A percentile compares a stretch with the other conserved stretches of the same genome.
phyloP scores from a whole-genome alignment of 2,797 vertebrate genomes.

The Monodelphis domestica region DNA sequence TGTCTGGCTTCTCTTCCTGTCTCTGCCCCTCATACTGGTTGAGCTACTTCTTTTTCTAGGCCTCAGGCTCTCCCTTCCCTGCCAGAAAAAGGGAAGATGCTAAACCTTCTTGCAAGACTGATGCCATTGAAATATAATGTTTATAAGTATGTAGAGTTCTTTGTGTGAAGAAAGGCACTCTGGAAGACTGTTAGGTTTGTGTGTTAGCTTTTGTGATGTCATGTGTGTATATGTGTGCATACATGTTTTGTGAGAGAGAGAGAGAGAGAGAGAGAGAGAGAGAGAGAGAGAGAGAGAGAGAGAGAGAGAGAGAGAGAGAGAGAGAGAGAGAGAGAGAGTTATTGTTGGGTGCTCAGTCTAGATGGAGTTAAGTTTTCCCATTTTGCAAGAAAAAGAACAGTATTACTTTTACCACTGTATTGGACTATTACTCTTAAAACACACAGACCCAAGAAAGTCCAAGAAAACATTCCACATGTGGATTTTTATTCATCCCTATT shows the following conservation, averaged over 20 bases:
- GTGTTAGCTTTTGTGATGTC: constrained; percentile 40
- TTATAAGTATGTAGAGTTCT: constrained; percentile 16
- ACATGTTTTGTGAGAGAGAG: background rate
- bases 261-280: background rate
- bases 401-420: background rate
- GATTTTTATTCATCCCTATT: background rate
- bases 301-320: background rate
- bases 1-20: background rate
- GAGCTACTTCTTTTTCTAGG: constrained; percentile 41
- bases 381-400: background rate
- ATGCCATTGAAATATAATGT: background rate
- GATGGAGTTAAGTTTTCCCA: background rate
- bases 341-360: background rate
- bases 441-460: background rate
- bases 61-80: constrained; percentile 66
- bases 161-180: constrained; percentile 20
- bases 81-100: constrained; percentile 60
- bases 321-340: constrained; percentile 38
- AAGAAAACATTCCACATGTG: background rate
- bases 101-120: constrained; percentile 47
- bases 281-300: constrained; percentile 39
- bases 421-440: background rate
- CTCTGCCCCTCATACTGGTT: background rate
- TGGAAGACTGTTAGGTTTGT: constrained; percentile 53
- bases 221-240: background rate